Conservation (phyloP, 2,797 vertebrate genomes). For the Selene dorsalis region DNA sequence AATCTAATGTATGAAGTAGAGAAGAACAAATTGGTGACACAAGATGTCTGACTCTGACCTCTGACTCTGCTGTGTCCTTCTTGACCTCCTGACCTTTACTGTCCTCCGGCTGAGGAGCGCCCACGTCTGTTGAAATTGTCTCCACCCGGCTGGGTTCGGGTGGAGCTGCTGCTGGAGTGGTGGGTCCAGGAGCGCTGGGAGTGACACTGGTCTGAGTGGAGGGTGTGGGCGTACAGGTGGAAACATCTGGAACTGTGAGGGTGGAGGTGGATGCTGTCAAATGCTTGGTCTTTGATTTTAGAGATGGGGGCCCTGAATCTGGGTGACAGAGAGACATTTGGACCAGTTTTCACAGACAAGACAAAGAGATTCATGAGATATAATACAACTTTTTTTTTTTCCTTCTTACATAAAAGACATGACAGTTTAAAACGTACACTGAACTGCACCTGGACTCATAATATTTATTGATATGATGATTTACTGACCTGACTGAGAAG, state of each 20-base stretch:
- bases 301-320: conserved; percentile 65
- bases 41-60: conserved; percentile 77
- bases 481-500: conserved; percentile 76
- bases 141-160: conserved; percentile 50
- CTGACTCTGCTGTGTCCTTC: conserved; percentile 66
- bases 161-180: not conserved
- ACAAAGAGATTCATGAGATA: not conserved
- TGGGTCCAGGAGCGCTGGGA: conserved; percentile 21
- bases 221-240: not conserved
- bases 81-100: conserved; percentile 41
- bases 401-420: not conserved
- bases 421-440: not conserved
- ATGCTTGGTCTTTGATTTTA: conserved; percentile 72
- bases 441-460: not conserved
- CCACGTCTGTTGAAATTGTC: not conserved
- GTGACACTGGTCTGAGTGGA: not conserved
- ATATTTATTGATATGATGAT: not conserved
- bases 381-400: not conserved
- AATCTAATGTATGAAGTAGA: not conserved
- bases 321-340: not conserved
- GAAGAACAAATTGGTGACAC: not conserved
- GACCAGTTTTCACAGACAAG: not conserved
- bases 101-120: conserved; percentile 45
- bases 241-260: conserved; percentile 12
- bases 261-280: conserved; percentile 34